Conservation (phyloP, 2,888 invertebrate genomes). For the Ophonus ardosiacus region DNA sequence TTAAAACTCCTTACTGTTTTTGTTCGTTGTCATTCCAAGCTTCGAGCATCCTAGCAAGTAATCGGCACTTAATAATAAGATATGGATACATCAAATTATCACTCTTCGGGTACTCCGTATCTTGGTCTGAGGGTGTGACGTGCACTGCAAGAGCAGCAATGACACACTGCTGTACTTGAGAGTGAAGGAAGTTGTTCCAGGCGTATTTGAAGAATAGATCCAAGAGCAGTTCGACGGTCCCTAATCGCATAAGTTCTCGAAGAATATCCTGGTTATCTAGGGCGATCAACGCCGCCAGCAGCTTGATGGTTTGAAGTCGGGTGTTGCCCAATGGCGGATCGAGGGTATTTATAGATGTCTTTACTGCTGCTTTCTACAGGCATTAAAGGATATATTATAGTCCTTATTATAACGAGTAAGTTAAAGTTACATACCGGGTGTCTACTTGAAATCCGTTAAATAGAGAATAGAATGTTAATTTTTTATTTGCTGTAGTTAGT, state of each 20-base stretch:
- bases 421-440: no score
- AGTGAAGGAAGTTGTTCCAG: constrained; percentile 97
- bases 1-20: constrained; percentile 81
- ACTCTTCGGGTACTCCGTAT: constrained; percentile 71
- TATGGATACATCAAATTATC: constrained; percentile 78
- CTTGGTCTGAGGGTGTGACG: constrained; percentile 73
- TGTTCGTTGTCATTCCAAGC: constrained; percentile 89
- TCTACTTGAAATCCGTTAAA: no score
- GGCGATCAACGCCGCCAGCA: constrained; percentile 86
- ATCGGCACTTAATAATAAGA: constrained; percentile 86
- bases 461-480: no score
- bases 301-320: constrained; percentile 87
- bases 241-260: constrained; percentile 78
- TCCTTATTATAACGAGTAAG: not conserved
- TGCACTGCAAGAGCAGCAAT: constrained; percentile 80
- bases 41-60: constrained; percentile 88
- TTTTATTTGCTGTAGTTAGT: no score
- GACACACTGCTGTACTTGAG: constrained; percentile 90
- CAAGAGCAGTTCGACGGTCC: constrained; percentile 82
- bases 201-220: constrained; percentile 93
- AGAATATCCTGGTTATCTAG: constrained; percentile 86
- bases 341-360: constrained; percentile 84
- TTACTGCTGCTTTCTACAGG: constrained; percentile 80
- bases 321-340: constrained; percentile 88
- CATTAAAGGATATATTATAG: constrained; percentile 63